Percentiles rank a stretch among this genome's conserved stretches.
Conservation (phyloP, 2,113 vertebrate genomes). For the Uropsilus gracilis region DNA sequence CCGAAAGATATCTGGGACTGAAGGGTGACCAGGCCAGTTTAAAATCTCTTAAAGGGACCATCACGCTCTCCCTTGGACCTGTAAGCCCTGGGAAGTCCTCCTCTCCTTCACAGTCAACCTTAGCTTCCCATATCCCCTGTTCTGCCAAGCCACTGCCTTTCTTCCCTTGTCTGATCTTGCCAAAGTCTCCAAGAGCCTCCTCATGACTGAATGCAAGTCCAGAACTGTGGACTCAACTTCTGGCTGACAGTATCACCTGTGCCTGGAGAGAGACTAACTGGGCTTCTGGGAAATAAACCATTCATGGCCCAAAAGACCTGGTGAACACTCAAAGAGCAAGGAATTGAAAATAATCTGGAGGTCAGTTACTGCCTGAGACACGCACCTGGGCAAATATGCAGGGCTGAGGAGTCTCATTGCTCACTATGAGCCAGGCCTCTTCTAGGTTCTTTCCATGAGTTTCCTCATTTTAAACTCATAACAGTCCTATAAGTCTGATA, state of each 20-base stretch:
- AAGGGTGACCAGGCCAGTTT: conserved; percentile 21
- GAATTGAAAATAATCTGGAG: neutral
- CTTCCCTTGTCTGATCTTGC: neutral
- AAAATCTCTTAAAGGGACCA: conserved; percentile 64
- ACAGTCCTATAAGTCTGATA: neutral
- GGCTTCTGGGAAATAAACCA: neutral
- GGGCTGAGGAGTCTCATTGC: neutral
- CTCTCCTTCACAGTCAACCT: neutral
- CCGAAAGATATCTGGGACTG: conserved; percentile 49
- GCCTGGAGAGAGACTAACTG: neutral
- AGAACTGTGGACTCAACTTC: neutral
- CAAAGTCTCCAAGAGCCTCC: neutral
- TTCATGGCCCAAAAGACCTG: neutral
- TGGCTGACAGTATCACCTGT: neutral
- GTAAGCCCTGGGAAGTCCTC: neutral
- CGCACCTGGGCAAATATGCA: neutral
- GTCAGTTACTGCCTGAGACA: neutral
- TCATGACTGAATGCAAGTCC: neutral
- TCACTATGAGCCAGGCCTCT: neutral
- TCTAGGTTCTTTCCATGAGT: neutral
- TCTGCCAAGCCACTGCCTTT: neutral
- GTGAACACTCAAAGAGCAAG: neutral
- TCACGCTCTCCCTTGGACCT: neutral
- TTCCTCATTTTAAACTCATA: neutral
- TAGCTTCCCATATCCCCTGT: neutral